phyloP scores from a whole-genome alignment of 2,888 invertebrate species.

The Eumerus sabulonum region DNA sequence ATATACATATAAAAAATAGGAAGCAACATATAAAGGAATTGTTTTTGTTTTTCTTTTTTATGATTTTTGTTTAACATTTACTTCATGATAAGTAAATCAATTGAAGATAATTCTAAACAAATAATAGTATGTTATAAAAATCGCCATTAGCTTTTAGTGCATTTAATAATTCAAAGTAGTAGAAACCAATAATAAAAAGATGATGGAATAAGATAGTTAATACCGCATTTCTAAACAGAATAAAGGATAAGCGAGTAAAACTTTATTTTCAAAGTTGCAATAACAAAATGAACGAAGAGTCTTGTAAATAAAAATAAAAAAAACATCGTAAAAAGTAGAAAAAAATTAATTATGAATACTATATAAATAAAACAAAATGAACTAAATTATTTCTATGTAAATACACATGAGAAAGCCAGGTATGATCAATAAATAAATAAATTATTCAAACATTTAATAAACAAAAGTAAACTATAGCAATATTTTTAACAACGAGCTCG shows the following conservation, averaged over 20 bases:
- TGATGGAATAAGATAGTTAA: conserved; percentile 40
- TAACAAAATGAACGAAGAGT: too few relatives aligned
- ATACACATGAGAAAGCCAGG: too few relatives aligned
- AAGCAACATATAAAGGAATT: conserved; percentile 52
- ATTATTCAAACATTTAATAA: conserved; percentile 18
- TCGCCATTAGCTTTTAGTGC: conserved; percentile 69
- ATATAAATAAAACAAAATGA: conserved; percentile 6
- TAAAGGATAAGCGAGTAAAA: conserved; percentile 24
- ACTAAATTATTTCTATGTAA: conserved; percentile 1
- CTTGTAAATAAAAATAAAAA: conserved; percentile 53
- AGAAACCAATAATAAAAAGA: conserved; percentile 40
- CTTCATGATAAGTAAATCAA: too few relatives aligned
- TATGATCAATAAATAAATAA: too few relatives aligned
- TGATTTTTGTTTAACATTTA: too few relatives aligned
- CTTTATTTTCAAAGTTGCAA: conserved; percentile 69
- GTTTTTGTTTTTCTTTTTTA: conserved; percentile 65
- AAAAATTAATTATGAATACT: conserved; percentile 6
- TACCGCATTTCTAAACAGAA: conserved; percentile 31
- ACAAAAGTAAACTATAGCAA: conserved; percentile 62
- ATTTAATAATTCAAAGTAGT: conserved; percentile 64
- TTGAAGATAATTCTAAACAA: conserved; percentile 51
- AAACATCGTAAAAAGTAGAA: conserved; percentile 32
- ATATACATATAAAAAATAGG: conserved; percentile 29
- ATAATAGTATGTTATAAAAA: conserved; percentile 54
- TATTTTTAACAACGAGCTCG: conserved; percentile 68